Conservation (phyloP, 1,140 invertebrate species). For the Lepidostoma basale region DNA sequence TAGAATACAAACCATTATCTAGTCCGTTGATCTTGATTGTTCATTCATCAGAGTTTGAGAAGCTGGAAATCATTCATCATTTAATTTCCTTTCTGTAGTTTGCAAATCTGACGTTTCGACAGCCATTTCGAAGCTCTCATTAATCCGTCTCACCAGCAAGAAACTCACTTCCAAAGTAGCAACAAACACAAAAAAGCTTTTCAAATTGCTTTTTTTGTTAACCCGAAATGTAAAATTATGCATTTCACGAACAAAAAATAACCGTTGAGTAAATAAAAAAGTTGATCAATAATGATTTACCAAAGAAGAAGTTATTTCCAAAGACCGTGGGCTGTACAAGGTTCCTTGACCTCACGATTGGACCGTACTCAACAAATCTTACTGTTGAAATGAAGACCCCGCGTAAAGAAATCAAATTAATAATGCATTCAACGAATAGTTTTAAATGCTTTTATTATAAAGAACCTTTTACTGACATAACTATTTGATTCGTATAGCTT, state of each 20-base stretch:
- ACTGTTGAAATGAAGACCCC: background rate
- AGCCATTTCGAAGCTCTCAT: too few relatives aligned
- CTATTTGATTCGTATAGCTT: background rate
- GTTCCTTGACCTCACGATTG: conserved; percentile 26
- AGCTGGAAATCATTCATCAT: too few relatives aligned
- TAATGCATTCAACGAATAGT: background rate
- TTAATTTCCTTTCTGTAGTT: too few relatives aligned
- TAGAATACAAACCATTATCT: too few relatives aligned
- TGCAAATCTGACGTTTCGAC: too few relatives aligned
- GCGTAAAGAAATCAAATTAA: background rate
- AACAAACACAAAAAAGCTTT: too few relatives aligned
- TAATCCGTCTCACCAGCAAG: too few relatives aligned
- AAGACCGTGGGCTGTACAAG: conserved; percentile 12
- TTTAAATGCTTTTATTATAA: background rate
- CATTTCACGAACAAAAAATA: conserved; percentile 1
- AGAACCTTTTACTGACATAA: background rate
- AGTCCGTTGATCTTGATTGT: too few relatives aligned
- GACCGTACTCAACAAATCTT: background rate
- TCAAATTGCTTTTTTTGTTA: too few relatives aligned
- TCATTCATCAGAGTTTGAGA: too few relatives aligned
- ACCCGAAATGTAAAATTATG: too few relatives aligned
- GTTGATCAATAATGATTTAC: conserved; percentile 10
- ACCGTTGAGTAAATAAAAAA: conserved; percentile 10
- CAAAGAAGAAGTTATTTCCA: conserved; percentile 26
- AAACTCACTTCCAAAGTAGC: too few relatives aligned